Percentiles rank a stretch among this genome's conserved stretches.
Evolutionary conservation across 1,140 invertebrate genomes (phyloP).

Genomic region (Aphaenogaster ashmeadi): DNA sequence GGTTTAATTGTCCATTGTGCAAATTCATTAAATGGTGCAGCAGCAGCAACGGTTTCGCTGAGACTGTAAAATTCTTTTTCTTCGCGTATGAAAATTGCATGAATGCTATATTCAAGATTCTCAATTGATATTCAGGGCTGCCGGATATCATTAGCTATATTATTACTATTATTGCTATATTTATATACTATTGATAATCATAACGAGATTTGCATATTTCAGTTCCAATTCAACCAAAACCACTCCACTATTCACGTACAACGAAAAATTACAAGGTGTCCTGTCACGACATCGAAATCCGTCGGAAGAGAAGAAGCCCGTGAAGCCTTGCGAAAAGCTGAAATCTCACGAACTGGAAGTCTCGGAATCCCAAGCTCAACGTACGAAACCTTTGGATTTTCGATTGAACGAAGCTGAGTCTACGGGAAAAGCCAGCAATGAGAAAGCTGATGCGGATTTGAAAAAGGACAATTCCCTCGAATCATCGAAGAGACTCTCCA

Average conservation of each 20-base stretch:
- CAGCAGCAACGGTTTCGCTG: neutral
- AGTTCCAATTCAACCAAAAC: constrained; percentile 75
- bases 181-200: neutral
- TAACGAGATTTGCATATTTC: constrained; percentile 5
- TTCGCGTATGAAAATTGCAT: neutral
- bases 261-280: constrained; percentile 76
- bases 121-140: neutral
- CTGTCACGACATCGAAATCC: constrained; percentile 75
- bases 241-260: constrained; percentile 78
- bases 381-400: constrained; percentile 62
- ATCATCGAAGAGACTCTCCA: constrained; percentile 32
- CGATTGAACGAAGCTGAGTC: constrained; percentile 54
- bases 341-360: constrained; percentile 64
- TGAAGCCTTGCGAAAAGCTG: constrained; percentile 65
- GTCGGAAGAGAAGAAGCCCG: constrained; percentile 68
- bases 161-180: neutral
- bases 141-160: neutral
- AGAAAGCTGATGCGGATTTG: constrained; percentile 37
- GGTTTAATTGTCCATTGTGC: neutral
- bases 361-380: constrained; percentile 66
- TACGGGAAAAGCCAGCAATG: constrained; percentile 31
- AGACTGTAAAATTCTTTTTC: neutral
- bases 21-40: neutral
- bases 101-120: neutral
- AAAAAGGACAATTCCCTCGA: constrained; percentile 38